Evolutionary conservation across 2,797 vertebrate species (phyloP), one percentile per base, ranked within the genome.

Genomic region (Spondyliosoma cantharus): DNA sequence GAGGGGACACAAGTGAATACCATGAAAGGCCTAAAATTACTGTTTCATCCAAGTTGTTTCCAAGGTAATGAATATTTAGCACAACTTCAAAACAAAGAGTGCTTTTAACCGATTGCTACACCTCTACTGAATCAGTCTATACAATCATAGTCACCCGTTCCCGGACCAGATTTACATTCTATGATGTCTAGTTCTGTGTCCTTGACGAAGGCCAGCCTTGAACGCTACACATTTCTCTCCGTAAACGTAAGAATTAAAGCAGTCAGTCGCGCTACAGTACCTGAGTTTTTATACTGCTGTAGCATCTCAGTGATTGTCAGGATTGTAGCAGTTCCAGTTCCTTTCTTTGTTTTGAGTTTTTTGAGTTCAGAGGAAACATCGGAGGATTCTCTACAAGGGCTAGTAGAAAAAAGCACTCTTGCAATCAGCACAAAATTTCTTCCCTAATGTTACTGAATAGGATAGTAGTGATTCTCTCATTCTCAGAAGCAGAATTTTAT

Each of bases 311-410:
- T 81, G 76, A 69, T 69, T 29, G 71, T 85, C 64, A 69, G 74
- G 79, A 85, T 43, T 84, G 89, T 92, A 91, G 90, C 87, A 90
- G 86, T 81, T 80, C 58, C 69, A 74, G 71, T 74, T 32, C 27
- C 29, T 24, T 65, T 48, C 67, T 54, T 46, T 69, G 46, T 29
- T 74, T 58, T 63, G 56, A 48, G n/a, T 56, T 82, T 56, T 17
- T 54, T 22, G 27, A 74, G 24, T 71, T 86, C 12, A 69, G 45
- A 78, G 62, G 78, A 87, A 48, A 66, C 53, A 49, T 24, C 9
- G 8, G 42, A 80, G 60, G 73, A 80, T 74, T 87, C 43, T 81
- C 59, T 69, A 73, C 43, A 92, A 93, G 91, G 91, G 92, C 91
- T 92, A 83, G 62, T 25, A 68, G 59, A 68, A 37, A 68, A 80